phyloP scores from a whole-genome alignment of 2,888 invertebrate genomes.

The Cecidostiba fungosa region DNA sequence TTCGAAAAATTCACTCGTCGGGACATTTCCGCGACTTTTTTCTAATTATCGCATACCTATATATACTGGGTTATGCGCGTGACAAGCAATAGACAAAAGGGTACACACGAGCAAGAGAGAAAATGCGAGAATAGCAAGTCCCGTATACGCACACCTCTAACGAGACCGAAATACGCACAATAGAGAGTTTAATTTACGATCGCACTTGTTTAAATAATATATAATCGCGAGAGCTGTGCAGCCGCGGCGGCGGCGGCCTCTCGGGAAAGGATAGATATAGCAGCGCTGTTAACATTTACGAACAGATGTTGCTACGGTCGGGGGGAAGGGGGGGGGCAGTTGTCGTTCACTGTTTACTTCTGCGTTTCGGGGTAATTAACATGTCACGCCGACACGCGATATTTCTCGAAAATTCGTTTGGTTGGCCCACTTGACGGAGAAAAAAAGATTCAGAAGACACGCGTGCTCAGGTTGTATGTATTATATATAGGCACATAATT shows the following conservation, averaged over 20 bases:
- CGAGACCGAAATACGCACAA: conserved; percentile 29
- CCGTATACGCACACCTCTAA: conserved; percentile 1
- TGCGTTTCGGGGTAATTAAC: conserved; percentile 44
- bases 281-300: conserved; percentile 51
- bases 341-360: conserved; percentile 52
- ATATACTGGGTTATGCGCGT: not conserved
- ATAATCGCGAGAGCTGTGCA: not conserved
- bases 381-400: conserved; percentile 14
- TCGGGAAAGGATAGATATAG: conserved; percentile 41
- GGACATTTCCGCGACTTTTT: too few species aligned
- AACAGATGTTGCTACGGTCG: conserved; percentile 55
- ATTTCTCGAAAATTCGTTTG: conserved; percentile 38
- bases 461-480: not conserved
- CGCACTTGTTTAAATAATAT: conserved; percentile 45
- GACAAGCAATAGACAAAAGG: not conserved
- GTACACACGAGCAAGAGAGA: not conserved
- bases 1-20: too few species aligned
- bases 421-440: not conserved
- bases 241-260: not conserved
- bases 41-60: not conserved
- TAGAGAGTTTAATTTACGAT: conserved; percentile 49
- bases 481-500: too few species aligned
- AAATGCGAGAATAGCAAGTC: not conserved
- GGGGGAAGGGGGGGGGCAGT: too few species aligned
- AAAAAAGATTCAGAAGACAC: not conserved